Conservation (phyloP, 2,113 vertebrate species). For the Labrus mixtus region DNA sequence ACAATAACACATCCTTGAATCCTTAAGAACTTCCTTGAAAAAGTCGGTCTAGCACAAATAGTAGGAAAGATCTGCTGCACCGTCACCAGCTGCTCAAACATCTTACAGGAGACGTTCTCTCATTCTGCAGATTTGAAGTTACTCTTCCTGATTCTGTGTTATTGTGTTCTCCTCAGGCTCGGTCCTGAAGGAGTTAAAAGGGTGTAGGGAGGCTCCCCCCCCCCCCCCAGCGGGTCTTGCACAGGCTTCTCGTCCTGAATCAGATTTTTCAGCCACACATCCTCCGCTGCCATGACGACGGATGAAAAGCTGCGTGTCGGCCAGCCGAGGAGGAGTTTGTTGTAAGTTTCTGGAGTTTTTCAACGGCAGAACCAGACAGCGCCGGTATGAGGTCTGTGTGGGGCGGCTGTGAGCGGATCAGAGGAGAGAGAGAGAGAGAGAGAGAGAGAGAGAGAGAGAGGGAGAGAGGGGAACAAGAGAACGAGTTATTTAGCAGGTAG, state of each 20-base stretch:
- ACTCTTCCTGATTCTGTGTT: too few species aligned
- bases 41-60: too few species aligned
- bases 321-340: slow-evolving; percentile 54
- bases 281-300: slow-evolving; percentile 71
- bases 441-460: not conserved
- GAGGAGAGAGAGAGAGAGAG: not conserved
- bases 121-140: too few species aligned
- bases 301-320: slow-evolving; percentile 50
- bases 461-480: not conserved
- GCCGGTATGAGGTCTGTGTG: slow-evolving; percentile 52
- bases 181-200: slow-evolving; percentile 57
- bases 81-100: too few species aligned
- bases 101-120: too few species aligned
- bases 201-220: not conserved
- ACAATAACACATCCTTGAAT: too few species aligned
- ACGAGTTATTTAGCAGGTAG: slow-evolving; percentile 24
- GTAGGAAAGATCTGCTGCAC: too few species aligned
- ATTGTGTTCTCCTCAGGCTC: not conserved
- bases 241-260: slow-evolving; percentile 45
- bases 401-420: slow-evolving; percentile 28
- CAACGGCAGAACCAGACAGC: slow-evolving; percentile 71
- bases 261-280: slow-evolving; percentile 54
- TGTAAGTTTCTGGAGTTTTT: slow-evolving; percentile 62
- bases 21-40: too few species aligned
- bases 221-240: not conserved